phyloP scores from a whole-genome alignment of 2,113 vertebrate species.

The Perccottus glenii region DNA sequence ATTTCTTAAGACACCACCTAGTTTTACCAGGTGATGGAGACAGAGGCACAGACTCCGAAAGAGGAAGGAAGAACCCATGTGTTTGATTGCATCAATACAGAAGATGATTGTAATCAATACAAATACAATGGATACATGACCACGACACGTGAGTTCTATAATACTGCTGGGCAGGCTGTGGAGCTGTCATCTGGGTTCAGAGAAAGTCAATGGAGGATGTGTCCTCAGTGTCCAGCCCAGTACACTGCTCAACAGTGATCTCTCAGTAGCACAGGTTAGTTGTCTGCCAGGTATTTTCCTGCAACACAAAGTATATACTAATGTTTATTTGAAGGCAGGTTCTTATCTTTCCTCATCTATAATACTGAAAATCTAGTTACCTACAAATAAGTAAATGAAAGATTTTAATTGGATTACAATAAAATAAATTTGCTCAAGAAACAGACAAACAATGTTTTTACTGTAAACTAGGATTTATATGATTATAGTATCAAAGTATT shows the following conservation, averaged over 20 bases:
- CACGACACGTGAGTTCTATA: conserved; percentile 88
- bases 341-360: too few species aligned
- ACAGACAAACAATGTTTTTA: too few species aligned
- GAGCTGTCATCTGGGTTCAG: conserved; percentile 63
- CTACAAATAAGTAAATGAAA: too few species aligned
- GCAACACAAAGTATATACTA: conserved; percentile 35
- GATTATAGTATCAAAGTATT: neutral
- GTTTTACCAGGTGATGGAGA: conserved; percentile 60
- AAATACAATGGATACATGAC: conserved; percentile 96
- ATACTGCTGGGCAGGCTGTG: conserved; percentile 91
- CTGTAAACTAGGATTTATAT: too few species aligned
- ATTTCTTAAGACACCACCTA: conserved; percentile 42
- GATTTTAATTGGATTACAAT: too few species aligned
- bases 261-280: conserved; percentile 77
- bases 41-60: conserved; percentile 48
- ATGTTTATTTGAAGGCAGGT: too few species aligned
- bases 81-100: conserved; percentile 72
- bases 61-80: conserved; percentile 58
- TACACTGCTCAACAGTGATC: conserved; percentile 56
- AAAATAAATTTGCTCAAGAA: too few species aligned
- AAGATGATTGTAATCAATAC: conserved; percentile 85
- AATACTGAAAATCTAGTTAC: too few species aligned
- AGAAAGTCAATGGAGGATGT: conserved; percentile 48
- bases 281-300: conserved; percentile 98
- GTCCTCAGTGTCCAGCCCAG: conserved; percentile 38